Conservation (phyloP, 2,797 vertebrate genomes). For the Picus viridis region DNA sequence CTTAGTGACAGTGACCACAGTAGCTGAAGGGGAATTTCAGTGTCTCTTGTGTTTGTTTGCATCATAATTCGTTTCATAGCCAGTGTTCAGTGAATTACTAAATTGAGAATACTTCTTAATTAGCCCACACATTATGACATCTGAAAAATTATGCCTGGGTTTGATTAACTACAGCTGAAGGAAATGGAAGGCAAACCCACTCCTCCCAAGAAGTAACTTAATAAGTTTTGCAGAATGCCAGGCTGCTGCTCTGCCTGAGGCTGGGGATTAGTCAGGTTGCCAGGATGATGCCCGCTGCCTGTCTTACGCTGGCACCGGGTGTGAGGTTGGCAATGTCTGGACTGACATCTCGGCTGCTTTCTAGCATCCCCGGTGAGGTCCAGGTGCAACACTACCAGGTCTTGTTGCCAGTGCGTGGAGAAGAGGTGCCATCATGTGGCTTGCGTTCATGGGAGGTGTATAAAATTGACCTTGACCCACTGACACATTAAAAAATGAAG, state of each 20-base stretch:
- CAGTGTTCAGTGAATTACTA: constrained; percentile 45
- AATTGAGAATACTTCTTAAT: constrained; percentile 55
- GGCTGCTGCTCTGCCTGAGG: neutral
- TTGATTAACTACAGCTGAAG: constrained; percentile 24
- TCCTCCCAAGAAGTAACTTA: neutral
- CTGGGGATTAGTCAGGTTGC: neutral
- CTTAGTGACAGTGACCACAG: constrained; percentile 29
- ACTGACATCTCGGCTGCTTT: neutral
- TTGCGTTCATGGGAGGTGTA: neutral
- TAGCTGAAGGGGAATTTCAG: constrained; percentile 1
- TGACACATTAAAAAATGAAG: neutral
- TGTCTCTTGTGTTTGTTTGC: constrained; percentile 37
- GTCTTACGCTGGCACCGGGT: neutral
- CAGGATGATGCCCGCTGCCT: neutral
- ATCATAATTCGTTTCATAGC: constrained; percentile 44
- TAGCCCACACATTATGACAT: constrained; percentile 23
- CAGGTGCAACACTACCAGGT: neutral
- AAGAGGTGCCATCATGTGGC: neutral
- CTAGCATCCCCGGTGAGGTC: neutral
- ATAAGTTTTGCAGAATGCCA: neutral
- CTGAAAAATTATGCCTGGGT: neutral
- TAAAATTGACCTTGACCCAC: neutral
- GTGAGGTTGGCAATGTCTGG: neutral
- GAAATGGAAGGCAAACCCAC: neutral
- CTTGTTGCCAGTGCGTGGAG: fast-evolving